Percentiles rank a stretch among this genome's conserved stretches.
Conservation (phyloP, 2,888 invertebrate species). For the Sphecodes monilicornis region DNA sequence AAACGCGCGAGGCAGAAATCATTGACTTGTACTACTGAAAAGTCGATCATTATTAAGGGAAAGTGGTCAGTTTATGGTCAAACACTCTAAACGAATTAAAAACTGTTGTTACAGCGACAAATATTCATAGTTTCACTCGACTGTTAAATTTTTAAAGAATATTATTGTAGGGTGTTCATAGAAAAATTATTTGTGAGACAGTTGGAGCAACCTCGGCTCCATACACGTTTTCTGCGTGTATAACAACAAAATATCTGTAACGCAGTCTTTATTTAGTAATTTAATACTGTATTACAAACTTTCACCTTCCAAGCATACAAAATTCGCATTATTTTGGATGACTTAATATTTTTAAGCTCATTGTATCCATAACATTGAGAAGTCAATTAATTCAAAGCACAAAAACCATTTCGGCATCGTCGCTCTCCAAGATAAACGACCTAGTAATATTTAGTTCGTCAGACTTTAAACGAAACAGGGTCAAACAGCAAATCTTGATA, state of each 20-base stretch:
- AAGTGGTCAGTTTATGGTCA: constrained; percentile 1
- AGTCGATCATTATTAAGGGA: neutral
- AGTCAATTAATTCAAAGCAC: neutral
- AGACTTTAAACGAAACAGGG: neutral
- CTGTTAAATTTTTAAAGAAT: neutral
- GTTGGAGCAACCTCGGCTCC: neutral
- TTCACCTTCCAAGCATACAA: too few relatives aligned
- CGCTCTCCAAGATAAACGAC: neutral
- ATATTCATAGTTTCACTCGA: neutral
- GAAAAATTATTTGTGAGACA: neutral
- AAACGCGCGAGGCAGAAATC: neutral
- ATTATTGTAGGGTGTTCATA: neutral
- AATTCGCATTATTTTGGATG: neutral
- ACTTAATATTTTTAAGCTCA: neutral
- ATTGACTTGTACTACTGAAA: neutral
- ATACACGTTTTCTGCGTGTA: neutral
- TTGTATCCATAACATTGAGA: neutral
- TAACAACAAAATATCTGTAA: neutral
- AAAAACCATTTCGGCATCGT: neutral
- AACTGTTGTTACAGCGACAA: neutral
- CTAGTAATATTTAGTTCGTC: neutral
- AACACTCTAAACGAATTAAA: neutral
- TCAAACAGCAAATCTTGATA: neutral
- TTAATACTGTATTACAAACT: neutral
- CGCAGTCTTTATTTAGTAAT: neutral